Conservation (phyloP, 2,113 vertebrate genomes). For the Podocnemis expansa region DNA sequence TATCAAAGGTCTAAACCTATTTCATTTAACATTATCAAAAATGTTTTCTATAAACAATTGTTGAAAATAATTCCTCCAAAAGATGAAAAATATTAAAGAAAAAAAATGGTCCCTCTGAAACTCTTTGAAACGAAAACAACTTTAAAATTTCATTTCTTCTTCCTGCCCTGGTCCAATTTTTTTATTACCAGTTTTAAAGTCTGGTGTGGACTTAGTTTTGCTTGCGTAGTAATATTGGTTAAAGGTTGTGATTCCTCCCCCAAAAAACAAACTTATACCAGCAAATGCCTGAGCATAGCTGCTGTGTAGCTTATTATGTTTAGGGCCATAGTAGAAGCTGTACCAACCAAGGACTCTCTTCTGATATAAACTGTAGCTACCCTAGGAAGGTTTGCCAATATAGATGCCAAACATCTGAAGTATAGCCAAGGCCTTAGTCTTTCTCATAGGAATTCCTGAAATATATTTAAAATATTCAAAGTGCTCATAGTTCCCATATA, state of each 20-base stretch:
- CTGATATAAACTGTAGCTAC: too few species aligned
- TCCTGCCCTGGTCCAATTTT: background rate
- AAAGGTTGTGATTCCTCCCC: background rate
- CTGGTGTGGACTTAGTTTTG: background rate
- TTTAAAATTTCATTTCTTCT: background rate
- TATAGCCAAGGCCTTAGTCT: background rate
- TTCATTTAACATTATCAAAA: background rate
- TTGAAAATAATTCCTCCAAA: background rate
- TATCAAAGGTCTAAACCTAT: background rate
- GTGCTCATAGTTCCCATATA: background rate
- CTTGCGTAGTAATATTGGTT: background rate
- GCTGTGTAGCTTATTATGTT: background rate
- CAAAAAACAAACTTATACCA: background rate
- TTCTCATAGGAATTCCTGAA: background rate
- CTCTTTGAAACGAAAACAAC: background rate
- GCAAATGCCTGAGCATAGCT: background rate
- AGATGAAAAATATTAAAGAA: background rate
- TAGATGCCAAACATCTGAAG: background rate
- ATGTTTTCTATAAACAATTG: background rate
- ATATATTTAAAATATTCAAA: background rate
- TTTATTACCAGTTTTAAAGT: background rate
- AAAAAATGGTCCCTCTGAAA: background rate
- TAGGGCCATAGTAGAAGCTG: background rate
- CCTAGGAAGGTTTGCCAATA: too few species aligned
- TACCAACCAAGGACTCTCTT: too few species aligned